Evolutionary conservation across 2,888 invertebrate species (phyloP).

Genomic region (Cephus spinipes): DNA sequence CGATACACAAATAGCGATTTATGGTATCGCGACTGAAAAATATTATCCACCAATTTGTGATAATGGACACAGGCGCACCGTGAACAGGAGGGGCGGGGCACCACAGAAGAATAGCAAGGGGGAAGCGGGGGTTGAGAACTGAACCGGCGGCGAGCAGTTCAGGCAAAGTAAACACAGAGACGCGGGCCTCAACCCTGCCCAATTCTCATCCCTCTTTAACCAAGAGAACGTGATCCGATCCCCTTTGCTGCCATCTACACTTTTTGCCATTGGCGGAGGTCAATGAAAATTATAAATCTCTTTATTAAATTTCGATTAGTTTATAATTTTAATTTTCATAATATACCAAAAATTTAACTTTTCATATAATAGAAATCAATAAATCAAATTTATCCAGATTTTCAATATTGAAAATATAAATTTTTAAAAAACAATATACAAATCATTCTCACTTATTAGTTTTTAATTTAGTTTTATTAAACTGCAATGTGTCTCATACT

Average conservation of each 20-base stretch:
- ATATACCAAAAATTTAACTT: neutral
- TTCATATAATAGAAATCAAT: neutral
- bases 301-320: neutral
- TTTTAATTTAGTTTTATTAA: neutral
- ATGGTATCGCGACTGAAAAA: conserved; percentile 49
- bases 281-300: neutral
- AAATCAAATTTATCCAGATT: neutral
- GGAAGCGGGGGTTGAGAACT: neutral
- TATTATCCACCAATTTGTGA: conserved; percentile 48
- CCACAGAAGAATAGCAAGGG: neutral
- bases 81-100: neutral
- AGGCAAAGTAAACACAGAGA: conserved; percentile 24
- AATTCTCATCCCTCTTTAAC: conserved; percentile 3
- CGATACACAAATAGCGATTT: conserved; percentile 35
- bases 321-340: neutral
- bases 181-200: conserved; percentile 7
- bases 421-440: neutral
- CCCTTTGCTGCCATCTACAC: conserved; percentile 11
- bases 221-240: neutral
- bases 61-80: conserved; percentile 34
- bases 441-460: neutral
- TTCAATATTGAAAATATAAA: neutral
- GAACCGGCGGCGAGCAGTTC: conserved; percentile 9
- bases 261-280: conserved; percentile 8
- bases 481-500: neutral